These are phyloP conservation scores for Tamandua tetradactyla DNA, from an alignment of 2,797 vertebrate genomes.

Conservation along the genomic window DNA sequence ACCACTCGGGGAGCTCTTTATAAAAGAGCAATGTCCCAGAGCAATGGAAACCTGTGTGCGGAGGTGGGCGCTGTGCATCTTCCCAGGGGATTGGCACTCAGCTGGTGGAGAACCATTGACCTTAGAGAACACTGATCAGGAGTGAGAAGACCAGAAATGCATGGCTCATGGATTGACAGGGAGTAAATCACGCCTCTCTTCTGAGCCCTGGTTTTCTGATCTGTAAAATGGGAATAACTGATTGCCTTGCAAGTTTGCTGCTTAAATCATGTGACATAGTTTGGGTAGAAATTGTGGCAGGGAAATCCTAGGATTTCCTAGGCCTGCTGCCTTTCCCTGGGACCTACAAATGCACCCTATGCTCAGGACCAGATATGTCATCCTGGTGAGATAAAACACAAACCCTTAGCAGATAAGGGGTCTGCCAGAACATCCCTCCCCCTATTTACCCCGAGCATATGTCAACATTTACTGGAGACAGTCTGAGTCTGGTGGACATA, in stretches of 20 bases:
- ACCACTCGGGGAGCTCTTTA: neutral
- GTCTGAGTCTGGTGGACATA: too few relatives aligned
- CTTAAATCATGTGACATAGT: neutral
- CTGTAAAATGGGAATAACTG: neutral
- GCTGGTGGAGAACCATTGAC: neutral
- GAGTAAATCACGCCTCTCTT: too few relatives aligned
- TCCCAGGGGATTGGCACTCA: too few relatives aligned
- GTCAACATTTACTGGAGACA: too few relatives aligned
- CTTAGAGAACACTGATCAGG: neutral
- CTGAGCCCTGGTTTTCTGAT: neutral
- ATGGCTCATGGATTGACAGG: neutral
- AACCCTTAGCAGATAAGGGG: too few relatives aligned
- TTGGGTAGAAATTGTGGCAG: neutral
- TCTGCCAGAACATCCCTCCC: too few relatives aligned
- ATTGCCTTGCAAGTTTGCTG: neutral
- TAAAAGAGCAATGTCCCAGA: neutral
- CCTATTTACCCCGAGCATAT: too few relatives aligned
- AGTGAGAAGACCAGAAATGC: neutral
- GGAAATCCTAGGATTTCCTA: too few relatives aligned
- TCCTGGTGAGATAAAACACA: too few relatives aligned
- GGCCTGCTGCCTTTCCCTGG: too few relatives aligned
- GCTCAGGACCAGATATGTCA: too few relatives aligned
- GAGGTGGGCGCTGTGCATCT: neutral
- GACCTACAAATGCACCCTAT: too few relatives aligned
- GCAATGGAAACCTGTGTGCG: neutral